Evolutionary conservation across 2,888 invertebrate species (phyloP).

Genomic region (Gymnocheta viridis): DNA sequence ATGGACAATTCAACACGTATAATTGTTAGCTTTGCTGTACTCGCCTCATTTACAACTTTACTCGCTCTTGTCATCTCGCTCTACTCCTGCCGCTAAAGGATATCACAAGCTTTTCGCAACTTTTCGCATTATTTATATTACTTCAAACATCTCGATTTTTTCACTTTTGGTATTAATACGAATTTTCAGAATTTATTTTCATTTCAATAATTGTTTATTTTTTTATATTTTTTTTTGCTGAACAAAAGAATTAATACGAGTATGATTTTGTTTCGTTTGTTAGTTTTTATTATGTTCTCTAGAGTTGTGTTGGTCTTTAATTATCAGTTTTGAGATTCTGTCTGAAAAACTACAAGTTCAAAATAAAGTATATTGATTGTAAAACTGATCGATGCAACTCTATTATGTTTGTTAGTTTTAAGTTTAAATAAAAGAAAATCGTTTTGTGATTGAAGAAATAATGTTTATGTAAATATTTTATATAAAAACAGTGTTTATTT

Average conservation of each 20-base stretch:
- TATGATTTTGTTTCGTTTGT: constrained; percentile 9
- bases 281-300: not conserved
- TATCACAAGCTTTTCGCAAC: not conserved
- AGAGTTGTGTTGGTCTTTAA: not conserved
- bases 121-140: not conserved
- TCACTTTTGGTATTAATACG: not conserved
- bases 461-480: constrained; percentile 54
- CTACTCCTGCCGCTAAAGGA: constrained; percentile 25
- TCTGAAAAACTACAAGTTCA: not conserved
- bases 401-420: not conserved
- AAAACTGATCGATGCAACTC: not conserved
- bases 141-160: not conserved
- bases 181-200: not conserved
- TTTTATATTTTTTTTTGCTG: not conserved
- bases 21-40: constrained; percentile 66
- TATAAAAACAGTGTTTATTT: constrained; percentile 15
- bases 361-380: not conserved
- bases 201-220: not conserved
- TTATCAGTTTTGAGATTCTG: not conserved
- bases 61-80: constrained; percentile 62
- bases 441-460: constrained; percentile 16
- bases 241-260: not conserved
- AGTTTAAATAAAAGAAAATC: not conserved
- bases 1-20: constrained; percentile 72
- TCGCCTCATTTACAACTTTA: constrained; percentile 68